phyloP scores from a whole-genome alignment of 2,888 invertebrate genomes.

The Amphipyra berbera region DNA sequence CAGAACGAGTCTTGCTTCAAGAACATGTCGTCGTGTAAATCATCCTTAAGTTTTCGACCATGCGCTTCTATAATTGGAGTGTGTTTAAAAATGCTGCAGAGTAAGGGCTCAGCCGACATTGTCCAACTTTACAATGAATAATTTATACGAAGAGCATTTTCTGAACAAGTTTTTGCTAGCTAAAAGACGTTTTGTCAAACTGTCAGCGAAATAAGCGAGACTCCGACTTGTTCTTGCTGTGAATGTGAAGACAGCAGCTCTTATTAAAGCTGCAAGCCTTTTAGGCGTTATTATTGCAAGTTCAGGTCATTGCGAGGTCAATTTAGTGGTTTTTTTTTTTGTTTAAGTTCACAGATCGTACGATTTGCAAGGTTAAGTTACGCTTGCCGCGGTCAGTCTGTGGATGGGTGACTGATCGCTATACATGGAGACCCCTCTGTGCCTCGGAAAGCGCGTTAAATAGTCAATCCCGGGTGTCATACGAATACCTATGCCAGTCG shows the following conservation, averaged over 20 bases:
- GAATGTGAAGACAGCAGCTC: constrained; percentile 4
- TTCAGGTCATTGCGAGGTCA: too few relatives aligned
- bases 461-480: too few relatives aligned
- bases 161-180: constrained; percentile 27
- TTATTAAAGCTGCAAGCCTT: constrained; percentile 11
- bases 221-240: neutral
- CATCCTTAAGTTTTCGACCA: constrained; percentile 1
- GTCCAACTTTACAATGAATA: constrained; percentile 32
- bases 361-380: too few relatives aligned
- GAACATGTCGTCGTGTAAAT: too few relatives aligned
- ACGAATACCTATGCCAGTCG: too few relatives aligned
- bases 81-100: constrained; percentile 23
- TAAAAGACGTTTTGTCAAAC: constrained; percentile 29
- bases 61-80: constrained; percentile 16
- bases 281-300: neutral
- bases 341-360: too few relatives aligned
- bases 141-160: constrained; percentile 28
- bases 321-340: too few relatives aligned
- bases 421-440: too few relatives aligned
- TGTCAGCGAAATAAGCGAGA: constrained; percentile 21
- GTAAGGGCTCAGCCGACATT: neutral
- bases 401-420: too few relatives aligned
- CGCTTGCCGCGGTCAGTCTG: too few relatives aligned
- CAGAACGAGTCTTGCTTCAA: too few relatives aligned
- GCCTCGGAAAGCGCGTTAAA: too few relatives aligned